Conservation (phyloP, 1,140 invertebrate genomes). For the Formica selysi region DNA sequence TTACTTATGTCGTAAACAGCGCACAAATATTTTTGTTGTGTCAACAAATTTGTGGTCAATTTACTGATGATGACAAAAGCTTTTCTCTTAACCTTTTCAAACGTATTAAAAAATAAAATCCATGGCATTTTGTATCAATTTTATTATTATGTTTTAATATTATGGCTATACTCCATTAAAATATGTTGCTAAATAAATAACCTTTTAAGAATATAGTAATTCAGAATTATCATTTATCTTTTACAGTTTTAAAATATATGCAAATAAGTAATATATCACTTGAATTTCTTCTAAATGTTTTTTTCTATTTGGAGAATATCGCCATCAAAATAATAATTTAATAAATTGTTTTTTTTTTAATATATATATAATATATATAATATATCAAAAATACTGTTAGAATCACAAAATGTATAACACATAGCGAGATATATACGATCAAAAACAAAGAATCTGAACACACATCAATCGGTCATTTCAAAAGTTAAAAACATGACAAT, state of each 20-base stretch:
- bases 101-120: slow-evolving; percentile 10
- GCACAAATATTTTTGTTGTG: neutral
- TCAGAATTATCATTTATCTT: neutral
- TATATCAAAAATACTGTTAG: neutral
- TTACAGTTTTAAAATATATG: neutral
- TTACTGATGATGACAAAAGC: neutral
- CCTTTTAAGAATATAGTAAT: neutral
- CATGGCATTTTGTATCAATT: neutral
- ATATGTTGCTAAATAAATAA: too few relatives aligned
- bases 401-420: neutral
- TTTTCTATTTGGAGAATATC: neutral
- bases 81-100: neutral
- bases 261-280: too few relatives aligned
- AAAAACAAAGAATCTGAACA: slow-evolving; percentile 36
- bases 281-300: neutral
- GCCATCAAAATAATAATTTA: neutral
- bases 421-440: neutral
- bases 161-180: neutral
- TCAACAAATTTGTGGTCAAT: neutral
- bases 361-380: neutral
- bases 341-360: neutral
- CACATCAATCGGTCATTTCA: slow-evolving; percentile 53
- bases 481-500: slow-evolving; percentile 52
- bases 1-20: neutral
- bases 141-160: slow-evolving; percentile 6